phyloP scores from a whole-genome alignment of 1,140 invertebrate genomes.

The Calosoma granatense region DNA sequence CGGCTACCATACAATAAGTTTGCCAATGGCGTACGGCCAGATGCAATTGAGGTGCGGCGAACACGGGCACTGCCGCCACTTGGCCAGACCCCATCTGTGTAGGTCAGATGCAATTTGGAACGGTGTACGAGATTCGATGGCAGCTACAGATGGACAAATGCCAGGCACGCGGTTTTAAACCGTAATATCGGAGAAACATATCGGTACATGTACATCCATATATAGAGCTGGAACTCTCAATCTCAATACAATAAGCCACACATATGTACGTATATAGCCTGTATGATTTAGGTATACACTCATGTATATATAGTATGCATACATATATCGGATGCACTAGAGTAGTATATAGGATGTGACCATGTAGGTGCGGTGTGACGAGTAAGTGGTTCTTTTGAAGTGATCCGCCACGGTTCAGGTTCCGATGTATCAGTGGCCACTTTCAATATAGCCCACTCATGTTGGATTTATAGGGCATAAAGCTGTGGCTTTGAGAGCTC shows the following conservation, averaged over 20 bases:
- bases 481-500: slow-evolving; percentile 19
- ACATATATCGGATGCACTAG: too few species aligned
- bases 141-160: neutral
- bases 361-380: too few species aligned
- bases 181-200: neutral
- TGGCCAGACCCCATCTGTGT: neutral
- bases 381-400: too few species aligned
- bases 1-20: too few species aligned
- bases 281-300: too few species aligned
- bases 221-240: neutral
- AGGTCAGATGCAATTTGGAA: neutral
- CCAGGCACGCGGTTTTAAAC: neutral
- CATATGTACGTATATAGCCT: too few species aligned
- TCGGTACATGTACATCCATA: neutral
- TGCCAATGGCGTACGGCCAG: too few species aligned
- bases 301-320: too few species aligned
- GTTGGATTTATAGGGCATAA: slow-evolving; percentile 22
- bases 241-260: too few species aligned
- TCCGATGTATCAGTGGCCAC: slow-evolving; percentile 18
- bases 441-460: slow-evolving; percentile 19
- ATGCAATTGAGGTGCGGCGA: neutral
- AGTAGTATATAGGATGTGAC: too few species aligned
- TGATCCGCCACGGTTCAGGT: slow-evolving; percentile 15
- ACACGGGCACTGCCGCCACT: too few species aligned
- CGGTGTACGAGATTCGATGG: neutral